phyloP scores from a whole-genome alignment of 1,140 invertebrate species.

The Pogonognathellus flavescens region DNA sequence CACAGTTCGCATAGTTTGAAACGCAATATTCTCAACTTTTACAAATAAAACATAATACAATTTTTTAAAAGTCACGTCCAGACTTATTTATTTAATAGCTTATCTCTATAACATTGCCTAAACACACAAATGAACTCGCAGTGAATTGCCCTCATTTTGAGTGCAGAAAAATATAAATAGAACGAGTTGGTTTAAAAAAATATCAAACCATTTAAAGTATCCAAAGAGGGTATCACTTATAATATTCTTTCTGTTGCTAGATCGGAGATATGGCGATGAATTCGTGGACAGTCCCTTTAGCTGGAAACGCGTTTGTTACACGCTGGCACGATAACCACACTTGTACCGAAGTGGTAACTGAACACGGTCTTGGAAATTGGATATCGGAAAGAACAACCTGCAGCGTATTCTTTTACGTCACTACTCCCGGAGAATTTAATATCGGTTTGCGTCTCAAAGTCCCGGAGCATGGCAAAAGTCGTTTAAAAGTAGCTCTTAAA shows the following conservation, averaged over 20 bases:
- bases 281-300: slow-evolving; percentile 46
- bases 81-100: no score
- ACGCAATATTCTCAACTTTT: no score
- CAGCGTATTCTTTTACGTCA: slow-evolving; percentile 51
- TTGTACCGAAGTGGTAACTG: slow-evolving; percentile 42
- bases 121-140: no score
- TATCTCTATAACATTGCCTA: no score
- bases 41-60: no score
- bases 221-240: no score
- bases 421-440: background rate
- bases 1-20: no score
- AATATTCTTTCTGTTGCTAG: background rate
- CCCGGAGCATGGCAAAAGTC: slow-evolving; percentile 5
- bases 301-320: slow-evolving; percentile 59
- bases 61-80: no score
- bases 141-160: no score
- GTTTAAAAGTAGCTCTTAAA: slow-evolving; percentile 9
- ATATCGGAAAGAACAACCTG: background rate
- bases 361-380: slow-evolving; percentile 57
- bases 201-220: no score
- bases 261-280: background rate
- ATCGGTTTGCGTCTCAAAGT: slow-evolving; percentile 52
- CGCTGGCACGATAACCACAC: background rate
- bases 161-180: no score
- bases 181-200: no score